These are phyloP conservation scores for Smittia aterrima DNA, from an alignment of 2,888 invertebrate species.

Conservation along the genomic window DNA sequence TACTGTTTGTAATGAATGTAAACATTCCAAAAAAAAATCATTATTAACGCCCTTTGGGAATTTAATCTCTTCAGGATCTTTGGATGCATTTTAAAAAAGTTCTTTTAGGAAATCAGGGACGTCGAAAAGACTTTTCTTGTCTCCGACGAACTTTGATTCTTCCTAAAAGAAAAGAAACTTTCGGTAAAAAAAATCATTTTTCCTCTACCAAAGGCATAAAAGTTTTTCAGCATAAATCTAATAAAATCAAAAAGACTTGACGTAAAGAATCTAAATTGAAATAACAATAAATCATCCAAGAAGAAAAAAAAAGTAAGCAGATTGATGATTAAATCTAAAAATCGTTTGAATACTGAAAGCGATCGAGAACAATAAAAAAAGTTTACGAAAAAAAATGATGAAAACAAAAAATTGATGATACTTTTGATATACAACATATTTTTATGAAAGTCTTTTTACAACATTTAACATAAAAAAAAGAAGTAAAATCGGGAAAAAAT, in stretches of 20 bases:
- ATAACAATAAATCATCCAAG: conserved; percentile 36
- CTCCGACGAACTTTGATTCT: neutral
- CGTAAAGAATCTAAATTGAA: conserved; percentile 18
- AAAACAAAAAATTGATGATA: conserved; percentile 29
- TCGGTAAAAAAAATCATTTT: neutral
- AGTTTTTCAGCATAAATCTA: neutral
- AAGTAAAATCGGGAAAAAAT: conserved; percentile 22
- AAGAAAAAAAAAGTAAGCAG: neutral
- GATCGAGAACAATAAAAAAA: conserved; percentile 36
- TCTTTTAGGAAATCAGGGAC: neutral
- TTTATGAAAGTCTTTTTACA: conserved; percentile 41
- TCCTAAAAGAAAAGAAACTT: too few species aligned
- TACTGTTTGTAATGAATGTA: conserved; percentile 20
- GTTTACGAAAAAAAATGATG: conserved; percentile 34
- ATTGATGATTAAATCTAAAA: conserved; percentile 22
- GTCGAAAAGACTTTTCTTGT: neutral
- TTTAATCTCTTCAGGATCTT: neutral
- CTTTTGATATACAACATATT: conserved; percentile 42
- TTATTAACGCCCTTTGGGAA: conserved; percentile 20
- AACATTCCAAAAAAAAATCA: conserved; percentile 21
- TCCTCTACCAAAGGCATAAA: neutral
- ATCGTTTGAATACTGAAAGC: conserved; percentile 33
- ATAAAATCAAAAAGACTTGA: conserved; percentile 37
- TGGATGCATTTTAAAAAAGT: neutral
- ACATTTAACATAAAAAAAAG: neutral